Percentiles rank a stretch among this genome's conserved stretches.
phyloP scores from a whole-genome alignment of 2,888 invertebrate species.

The Trichogramma dendrolimi region DNA sequence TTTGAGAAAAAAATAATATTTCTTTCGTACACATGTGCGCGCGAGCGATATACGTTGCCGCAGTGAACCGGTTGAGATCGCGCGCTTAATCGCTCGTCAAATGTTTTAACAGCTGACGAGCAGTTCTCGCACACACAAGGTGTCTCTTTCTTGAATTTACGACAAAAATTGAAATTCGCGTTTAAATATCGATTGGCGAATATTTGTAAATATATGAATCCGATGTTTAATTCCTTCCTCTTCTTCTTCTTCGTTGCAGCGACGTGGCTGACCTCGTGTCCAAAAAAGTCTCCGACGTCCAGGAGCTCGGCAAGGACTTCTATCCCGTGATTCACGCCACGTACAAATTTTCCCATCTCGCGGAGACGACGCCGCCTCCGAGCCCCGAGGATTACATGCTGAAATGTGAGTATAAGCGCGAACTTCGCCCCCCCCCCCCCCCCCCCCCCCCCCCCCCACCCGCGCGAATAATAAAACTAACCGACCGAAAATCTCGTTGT shows the following conservation, averaged over 20 bases:
- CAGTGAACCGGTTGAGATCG: no score
- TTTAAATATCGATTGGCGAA: no score
- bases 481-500: no score
- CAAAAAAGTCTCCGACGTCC: conserved; percentile 40
- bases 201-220: neutral
- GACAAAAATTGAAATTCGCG: no score
- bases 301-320: conserved; percentile 10
- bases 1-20: neutral
- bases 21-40: no score
- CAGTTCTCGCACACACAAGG: no score
- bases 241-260: conserved; percentile 40
- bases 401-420: conserved; percentile 43
- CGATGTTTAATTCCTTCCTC: neutral
- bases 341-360: conserved; percentile 27
- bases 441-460: no score
- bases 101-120: no score
- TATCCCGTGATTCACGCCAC: conserved; percentile 24
- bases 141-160: no score
- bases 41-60: no score
- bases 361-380: conserved; percentile 54
- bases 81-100: no score
- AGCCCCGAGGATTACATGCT: conserved; percentile 66
- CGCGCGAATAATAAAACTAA: neutral
- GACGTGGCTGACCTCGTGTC: conserved; percentile 54
- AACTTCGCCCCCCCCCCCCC: neutral